Percentiles rank a stretch among this genome's conserved stretches.
These are phyloP conservation scores for Tridacna gigas DNA, from an alignment of 2,888 invertebrate genomes.

Conservation along the genomic window DNA sequence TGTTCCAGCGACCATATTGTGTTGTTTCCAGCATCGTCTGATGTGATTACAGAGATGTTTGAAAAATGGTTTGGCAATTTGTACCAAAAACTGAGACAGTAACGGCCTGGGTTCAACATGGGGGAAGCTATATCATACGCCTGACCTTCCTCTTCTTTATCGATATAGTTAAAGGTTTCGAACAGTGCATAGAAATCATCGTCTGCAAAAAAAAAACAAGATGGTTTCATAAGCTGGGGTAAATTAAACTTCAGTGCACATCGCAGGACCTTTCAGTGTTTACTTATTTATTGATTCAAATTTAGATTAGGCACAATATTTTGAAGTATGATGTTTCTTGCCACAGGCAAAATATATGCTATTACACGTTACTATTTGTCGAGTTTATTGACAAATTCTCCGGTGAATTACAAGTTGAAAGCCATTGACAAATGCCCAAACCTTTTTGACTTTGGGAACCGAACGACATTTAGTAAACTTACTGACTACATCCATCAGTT, in stretches of 20 bases:
- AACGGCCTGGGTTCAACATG: background rate
- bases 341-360: too few relatives aligned
- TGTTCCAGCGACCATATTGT: background rate
- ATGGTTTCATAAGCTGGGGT: background rate
- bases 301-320: too few relatives aligned
- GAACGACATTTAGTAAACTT: too few relatives aligned
- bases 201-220: background rate
- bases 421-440: too few relatives aligned
- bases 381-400: too few relatives aligned
- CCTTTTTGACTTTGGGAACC: too few relatives aligned
- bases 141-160: background rate
- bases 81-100: constrained; percentile 26
- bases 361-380: too few relatives aligned
- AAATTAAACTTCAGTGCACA: background rate
- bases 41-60: background rate
- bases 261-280: background rate
- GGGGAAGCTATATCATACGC: background rate
- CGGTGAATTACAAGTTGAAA: too few relatives aligned
- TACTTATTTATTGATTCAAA: background rate
- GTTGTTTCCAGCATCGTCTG: background rate
- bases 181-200: constrained; percentile 4
- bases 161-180: background rate
- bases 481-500: too few relatives aligned
- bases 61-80: background rate
- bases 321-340: too few relatives aligned